Base-by-base conservation (phyloP, 23 tunicate species). In the Clavelina lepadiformis region DNA sequence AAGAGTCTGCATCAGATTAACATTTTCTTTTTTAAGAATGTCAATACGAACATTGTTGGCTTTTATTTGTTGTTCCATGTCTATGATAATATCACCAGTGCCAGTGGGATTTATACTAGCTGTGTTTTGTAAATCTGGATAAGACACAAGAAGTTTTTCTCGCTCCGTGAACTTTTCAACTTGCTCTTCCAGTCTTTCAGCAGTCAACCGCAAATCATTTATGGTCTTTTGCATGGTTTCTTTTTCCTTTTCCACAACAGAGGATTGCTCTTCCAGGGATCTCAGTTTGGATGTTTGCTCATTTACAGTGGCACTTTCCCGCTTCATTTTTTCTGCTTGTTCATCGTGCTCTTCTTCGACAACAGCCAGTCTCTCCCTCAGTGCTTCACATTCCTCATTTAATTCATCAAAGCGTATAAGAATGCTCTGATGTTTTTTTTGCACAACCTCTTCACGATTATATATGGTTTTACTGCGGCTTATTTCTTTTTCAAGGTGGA, bases 51-150 rank as follows among this genome's bases (percentile, higher is more conserved):
- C 34, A 3, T 73, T 51, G 49, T 88, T 88, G 31, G 96, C 86
- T 46, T 79, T 78, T 1, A 88, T 58, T 59, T 88, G 96, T 1
- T 55, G 65, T 37, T 62, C 47, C 96, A 88, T 88, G 73, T 88
- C 96, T 3, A 73, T 49, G 26, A 56, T 50, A n/a, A 88, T 78
- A 51, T 88, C 96, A 35, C 96, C 96, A 27, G 60, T 72, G 11
- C 68, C 96, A 79, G 36, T 2, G 33, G 18, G n/a, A 41, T 41
- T 11, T 41, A 8, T 41, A 15, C 11, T 15, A 41, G 15, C 11
- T 11, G 55, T 46, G 45, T 65, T 70, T 46, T 86, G 77, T 41
- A 88, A 68, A 68, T 88, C 96, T 34, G 96, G 96, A 72, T 79
- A 88, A n/a, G 78, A 72, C 19, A 80, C 96, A 13, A 88, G 41